A percentile compares a stretch with the other conserved stretches of the same genome.
These are phyloP conservation scores for Hemichromis elongatus DNA, from an alignment of 2,113 vertebrate species.

Conservation along the genomic window DNA sequence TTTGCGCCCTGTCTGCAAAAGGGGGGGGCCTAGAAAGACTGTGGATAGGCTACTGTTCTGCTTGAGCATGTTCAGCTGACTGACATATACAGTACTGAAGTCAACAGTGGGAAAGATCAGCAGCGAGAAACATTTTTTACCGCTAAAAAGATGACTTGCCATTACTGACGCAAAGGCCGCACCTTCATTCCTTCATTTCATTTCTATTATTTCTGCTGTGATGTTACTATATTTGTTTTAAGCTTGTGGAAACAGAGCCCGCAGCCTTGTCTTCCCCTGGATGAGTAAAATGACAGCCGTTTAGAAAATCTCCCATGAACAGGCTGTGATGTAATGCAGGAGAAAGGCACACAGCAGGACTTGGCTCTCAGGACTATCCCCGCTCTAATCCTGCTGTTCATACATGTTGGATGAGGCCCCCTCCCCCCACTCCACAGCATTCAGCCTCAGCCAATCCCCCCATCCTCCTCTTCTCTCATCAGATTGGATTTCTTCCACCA, in stretches of 20 bases:
- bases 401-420: constrained; percentile 29
- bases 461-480: neutral
- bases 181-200: no score
- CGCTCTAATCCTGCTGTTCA: constrained; percentile 35
- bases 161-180: neutral
- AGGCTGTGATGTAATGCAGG: constrained; percentile 16
- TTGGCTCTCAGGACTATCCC: neutral
- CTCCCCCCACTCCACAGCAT: constrained; percentile 1
- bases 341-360: neutral
- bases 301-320: neutral
- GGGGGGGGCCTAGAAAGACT: neutral
- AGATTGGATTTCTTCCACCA: neutral
- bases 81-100: neutral
- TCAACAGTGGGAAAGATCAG: neutral
- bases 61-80: neutral
- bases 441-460: neutral
- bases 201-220: neutral
- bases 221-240: neutral
- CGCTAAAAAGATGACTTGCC: neutral
- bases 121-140: neutral
- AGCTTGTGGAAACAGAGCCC: neutral
- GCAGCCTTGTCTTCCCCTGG: neutral
- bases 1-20: constrained; percentile 10
- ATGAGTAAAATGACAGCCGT: neutral
- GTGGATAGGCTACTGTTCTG: neutral